phyloP scores from a whole-genome alignment of 2,113 vertebrate genomes.

The Melanerpes aurifrons region DNA sequence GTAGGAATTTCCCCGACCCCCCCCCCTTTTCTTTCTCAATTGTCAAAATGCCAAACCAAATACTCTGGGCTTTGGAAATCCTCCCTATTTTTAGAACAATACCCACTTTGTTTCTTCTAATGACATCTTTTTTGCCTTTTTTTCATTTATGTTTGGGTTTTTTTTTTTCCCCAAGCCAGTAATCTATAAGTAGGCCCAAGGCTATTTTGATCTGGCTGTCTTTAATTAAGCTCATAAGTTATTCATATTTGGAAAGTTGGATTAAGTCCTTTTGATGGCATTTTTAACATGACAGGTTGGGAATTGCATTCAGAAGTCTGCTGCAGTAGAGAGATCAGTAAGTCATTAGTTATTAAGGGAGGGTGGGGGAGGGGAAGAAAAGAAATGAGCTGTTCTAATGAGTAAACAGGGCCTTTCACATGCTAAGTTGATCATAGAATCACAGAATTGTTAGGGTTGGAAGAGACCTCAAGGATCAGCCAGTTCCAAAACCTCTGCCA shows the following conservation, averaged over 20 bases:
- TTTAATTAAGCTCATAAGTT: constrained; percentile 36
- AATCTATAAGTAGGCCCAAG: constrained; percentile 19
- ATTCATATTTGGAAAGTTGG: constrained; percentile 41
- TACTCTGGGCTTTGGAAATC: not conserved
- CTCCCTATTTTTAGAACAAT: constrained; percentile 39
- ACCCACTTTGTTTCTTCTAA: not conserved
- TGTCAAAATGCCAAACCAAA: constrained; percentile 2
- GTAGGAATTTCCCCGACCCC: not conserved
- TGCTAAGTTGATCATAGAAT: not conserved
- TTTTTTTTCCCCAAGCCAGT: not conserved
- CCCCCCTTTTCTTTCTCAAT: not conserved
- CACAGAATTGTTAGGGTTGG: not conserved
- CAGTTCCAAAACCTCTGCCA: too few relatives aligned
- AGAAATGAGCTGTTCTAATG: not conserved
- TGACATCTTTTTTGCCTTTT: not conserved
- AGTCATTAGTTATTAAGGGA: not conserved
- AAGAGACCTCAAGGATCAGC: too few relatives aligned
- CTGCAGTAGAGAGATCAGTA: not conserved
- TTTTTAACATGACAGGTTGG: constrained; percentile 25
- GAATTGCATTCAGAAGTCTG: not conserved
- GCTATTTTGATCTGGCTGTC: constrained; percentile 21
- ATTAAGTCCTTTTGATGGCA: constrained; percentile 16
- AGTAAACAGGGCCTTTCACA: not conserved
- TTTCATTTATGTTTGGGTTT: too few relatives aligned
- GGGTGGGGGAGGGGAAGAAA: not conserved